Percentiles rank a stretch among this genome's conserved stretches.
These are phyloP conservation scores for Anneissia japonica DNA, from an alignment of 35 echinoderm and acorn worm species.

Conservation along the genomic window DNA sequence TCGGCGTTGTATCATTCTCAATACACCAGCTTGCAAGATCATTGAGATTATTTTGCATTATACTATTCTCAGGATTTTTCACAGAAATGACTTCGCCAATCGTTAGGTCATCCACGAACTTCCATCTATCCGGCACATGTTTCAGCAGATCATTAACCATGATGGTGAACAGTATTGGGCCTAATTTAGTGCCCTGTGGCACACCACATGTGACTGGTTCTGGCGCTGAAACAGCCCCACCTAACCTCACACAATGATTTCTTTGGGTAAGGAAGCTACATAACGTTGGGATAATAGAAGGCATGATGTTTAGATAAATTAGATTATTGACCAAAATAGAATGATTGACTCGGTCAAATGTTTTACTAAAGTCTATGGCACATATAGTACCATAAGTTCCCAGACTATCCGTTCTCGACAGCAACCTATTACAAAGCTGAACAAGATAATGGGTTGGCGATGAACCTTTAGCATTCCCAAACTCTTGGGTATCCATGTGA, in stretches of 20 bases:
- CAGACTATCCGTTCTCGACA: conserved; percentile 1
- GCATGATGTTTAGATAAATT: no score
- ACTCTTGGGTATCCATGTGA: conserved; percentile 5
- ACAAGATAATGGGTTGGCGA: conserved; percentile 33
- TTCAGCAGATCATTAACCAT: background rate
- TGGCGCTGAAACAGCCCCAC: background rate
- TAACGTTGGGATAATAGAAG: background rate
- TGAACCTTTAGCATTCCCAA: conserved; percentile 19
- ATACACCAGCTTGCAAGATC: no score
- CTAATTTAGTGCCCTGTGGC: background rate
- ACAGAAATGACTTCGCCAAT: no score
- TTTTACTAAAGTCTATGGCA: no score
- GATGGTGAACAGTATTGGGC: background rate
- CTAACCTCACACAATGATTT: background rate
- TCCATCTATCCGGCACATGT: background rate
- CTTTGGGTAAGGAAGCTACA: background rate
- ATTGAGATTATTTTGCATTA: no score
- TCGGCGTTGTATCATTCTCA: no score
- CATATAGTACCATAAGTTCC: background rate
- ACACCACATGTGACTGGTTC: background rate
- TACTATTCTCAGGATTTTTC: no score
- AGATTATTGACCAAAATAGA: no score
- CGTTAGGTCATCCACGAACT: background rate
- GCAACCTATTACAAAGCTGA: background rate
- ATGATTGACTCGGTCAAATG: no score